Percentiles rank a stretch among this genome's conserved stretches.
phyloP scores from a whole-genome alignment of 2,888 invertebrate species.

The Cynaeus angustus region DNA sequence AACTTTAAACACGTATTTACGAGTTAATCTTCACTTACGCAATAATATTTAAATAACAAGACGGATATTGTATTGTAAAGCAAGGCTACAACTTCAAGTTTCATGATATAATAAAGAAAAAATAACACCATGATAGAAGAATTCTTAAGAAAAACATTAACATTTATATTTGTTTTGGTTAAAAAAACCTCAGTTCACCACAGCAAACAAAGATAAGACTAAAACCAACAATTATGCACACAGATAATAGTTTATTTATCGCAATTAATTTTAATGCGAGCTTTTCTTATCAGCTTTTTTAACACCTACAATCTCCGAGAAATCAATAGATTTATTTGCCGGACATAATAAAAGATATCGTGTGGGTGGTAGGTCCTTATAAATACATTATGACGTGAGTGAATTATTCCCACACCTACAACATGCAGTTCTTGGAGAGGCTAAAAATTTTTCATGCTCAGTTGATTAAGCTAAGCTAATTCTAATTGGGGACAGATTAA shows the following conservation, averaged over 20 bases:
- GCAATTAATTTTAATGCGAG: neutral
- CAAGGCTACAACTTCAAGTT: neutral
- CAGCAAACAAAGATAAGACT: neutral
- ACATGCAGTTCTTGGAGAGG: slow-evolving; percentile 9
- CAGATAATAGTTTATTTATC: neutral
- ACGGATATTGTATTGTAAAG: slow-evolving; percentile 12
- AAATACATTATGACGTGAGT: slow-evolving; percentile 5
- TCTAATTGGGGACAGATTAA: no score
- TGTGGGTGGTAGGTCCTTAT: slow-evolving; percentile 27
- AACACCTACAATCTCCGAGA: neutral
- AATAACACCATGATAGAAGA: neutral
- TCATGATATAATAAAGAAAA: slow-evolving; percentile 1
- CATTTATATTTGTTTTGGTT: neutral
- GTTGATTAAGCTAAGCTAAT: no score
- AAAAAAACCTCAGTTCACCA: neutral
- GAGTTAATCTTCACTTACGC: slow-evolving; percentile 7
- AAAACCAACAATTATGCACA: neutral
- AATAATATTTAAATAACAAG: slow-evolving; percentile 7
- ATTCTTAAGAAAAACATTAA: neutral
- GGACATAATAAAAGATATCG: neutral
- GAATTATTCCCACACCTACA: slow-evolving; percentile 26
- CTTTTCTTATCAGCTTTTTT: neutral
- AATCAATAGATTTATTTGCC: slow-evolving; percentile 7
- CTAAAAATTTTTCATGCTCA: no score
- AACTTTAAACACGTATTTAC: slow-evolving; percentile 15